These are phyloP conservation scores for Melanotaenia boesemani DNA, from an alignment of 2,797 vertebrate genomes.

Conservation along the genomic window DNA sequence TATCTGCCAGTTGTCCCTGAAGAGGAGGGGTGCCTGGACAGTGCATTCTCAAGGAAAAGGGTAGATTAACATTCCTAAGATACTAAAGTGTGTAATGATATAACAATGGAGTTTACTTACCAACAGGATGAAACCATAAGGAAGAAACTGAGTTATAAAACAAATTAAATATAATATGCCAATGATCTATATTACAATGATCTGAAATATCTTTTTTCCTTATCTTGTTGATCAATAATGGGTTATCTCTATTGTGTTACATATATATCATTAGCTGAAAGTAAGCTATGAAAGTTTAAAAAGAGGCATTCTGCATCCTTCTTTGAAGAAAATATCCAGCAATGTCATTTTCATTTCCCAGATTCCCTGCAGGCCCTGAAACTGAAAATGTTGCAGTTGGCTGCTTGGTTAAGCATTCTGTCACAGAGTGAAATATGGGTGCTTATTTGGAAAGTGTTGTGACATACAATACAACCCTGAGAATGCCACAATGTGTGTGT, in stretches of 20 bases:
- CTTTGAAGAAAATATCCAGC: background rate
- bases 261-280: background rate
- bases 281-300: background rate
- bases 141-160: constrained; percentile 2
- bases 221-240: background rate
- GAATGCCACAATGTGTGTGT: constrained; percentile 52
- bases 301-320: background rate
- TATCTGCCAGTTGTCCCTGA: constrained; percentile 59
- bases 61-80: constrained; percentile 77
- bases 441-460: constrained; percentile 73
- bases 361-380: background rate
- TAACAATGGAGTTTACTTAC: constrained; percentile 35
- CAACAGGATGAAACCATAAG: constrained; percentile 52
- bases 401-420: constrained; percentile 63
- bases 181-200: background rate
- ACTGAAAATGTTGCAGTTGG: constrained; percentile 32
- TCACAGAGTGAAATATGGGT: constrained; percentile 62
- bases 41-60: constrained; percentile 57
- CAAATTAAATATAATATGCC: background rate
- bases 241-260: background rate
- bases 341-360: background rate
- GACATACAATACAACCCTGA: constrained; percentile 62
- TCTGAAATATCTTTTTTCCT: background rate
- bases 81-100: constrained; percentile 55
- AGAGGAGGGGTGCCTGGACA: constrained; percentile 58